These are phyloP conservation scores for Agriopis aurantiaria DNA, from an alignment of 2,888 invertebrate species.

Conservation along the genomic window DNA sequence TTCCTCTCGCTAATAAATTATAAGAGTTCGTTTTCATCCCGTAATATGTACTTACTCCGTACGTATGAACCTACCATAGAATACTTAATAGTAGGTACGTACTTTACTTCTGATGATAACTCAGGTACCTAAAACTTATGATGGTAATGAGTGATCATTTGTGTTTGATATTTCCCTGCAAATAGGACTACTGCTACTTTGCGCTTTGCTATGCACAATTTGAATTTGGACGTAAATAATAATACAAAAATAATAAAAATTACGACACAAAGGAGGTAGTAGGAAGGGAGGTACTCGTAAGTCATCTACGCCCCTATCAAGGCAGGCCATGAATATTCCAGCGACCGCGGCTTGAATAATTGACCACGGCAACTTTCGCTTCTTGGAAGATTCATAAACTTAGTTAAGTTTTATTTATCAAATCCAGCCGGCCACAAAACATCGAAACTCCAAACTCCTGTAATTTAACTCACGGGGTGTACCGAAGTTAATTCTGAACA, in stretches of 20 bases:
- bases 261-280: slow-evolving; percentile 3
- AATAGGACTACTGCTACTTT: not conserved
- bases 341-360: slow-evolving; percentile 30
- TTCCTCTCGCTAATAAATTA: no score
- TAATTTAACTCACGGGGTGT: slow-evolving; percentile 49
- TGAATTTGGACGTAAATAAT: slow-evolving; percentile 4
- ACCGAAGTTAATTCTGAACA: slow-evolving; percentile 49
- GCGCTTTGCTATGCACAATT: not conserved
- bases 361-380: slow-evolving; percentile 36
- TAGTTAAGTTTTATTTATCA: slow-evolving; percentile 50
- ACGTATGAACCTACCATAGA: no score
- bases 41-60: no score
- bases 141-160: no score
- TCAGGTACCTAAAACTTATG: no score
- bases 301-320: slow-evolving; percentile 16
- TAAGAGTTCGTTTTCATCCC: no score
- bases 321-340: slow-evolving; percentile 36
- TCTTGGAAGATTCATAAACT: slow-evolving; percentile 48
- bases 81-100: no score
- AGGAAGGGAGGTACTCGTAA: slow-evolving; percentile 15
- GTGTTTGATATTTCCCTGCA: no score
- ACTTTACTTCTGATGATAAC: no score
- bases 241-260: slow-evolving; percentile 4
- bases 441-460: slow-evolving; percentile 46
- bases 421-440: slow-evolving; percentile 42